These are phyloP conservation scores for Choristoneura fumiferana DNA, from an alignment of 1,140 invertebrate species.

Conservation along the genomic window DNA sequence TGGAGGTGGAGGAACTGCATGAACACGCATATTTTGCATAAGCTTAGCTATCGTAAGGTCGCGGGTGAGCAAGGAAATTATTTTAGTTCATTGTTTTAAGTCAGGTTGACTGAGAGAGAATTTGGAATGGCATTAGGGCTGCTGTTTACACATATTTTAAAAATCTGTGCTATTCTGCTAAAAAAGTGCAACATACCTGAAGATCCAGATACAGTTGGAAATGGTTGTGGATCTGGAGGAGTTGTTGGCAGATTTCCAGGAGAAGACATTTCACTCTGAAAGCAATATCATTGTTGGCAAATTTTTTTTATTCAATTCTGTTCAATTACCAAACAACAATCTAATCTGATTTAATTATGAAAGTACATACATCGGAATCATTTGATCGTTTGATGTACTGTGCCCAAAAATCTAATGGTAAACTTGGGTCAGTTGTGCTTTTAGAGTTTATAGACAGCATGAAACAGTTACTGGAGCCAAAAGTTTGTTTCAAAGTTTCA, in stretches of 20 bases:
- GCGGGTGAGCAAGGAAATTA: too few relatives aligned
- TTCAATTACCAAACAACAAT: slow-evolving; percentile 3
- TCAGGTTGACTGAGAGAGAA: too few relatives aligned
- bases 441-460: slow-evolving; percentile 93
- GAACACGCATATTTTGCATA: too few relatives aligned
- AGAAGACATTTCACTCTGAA: slow-evolving; percentile 53
- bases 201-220: not conserved
- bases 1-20: too few relatives aligned
- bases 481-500: slow-evolving; percentile 90
- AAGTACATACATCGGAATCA: slow-evolving; percentile 69
- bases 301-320: not conserved
- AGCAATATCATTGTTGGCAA: slow-evolving; percentile 15
- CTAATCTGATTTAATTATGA: slow-evolving; percentile 12
- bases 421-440: slow-evolving; percentile 77
- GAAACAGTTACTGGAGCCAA: slow-evolving; percentile 92
- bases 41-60: too few relatives aligned
- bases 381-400: slow-evolving; percentile 84
- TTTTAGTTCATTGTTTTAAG: too few relatives aligned
- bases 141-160: too few relatives aligned
- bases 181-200: not conserved
- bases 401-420: slow-evolving; percentile 90
- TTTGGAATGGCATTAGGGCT: too few relatives aligned
- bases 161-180: not conserved
- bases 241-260: slow-evolving; percentile 35
- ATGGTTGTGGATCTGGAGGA: slow-evolving; percentile 39